Evolutionary conservation across 2,797 vertebrate genomes (phyloP).

Genomic region (Lycodopsis pacificus): DNA sequence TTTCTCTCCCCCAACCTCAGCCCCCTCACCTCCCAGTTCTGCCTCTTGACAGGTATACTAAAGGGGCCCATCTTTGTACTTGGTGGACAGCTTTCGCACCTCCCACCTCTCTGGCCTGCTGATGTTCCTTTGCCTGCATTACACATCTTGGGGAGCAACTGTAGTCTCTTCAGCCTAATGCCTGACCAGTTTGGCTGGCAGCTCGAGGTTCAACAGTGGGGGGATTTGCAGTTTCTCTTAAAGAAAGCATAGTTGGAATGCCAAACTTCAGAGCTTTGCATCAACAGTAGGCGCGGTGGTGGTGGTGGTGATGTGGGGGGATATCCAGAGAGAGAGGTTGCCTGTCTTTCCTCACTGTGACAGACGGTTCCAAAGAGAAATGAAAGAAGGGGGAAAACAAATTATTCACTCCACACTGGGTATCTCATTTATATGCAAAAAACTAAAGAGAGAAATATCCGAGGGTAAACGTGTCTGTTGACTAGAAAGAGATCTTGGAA

Average conservation of each 20-base stretch:
- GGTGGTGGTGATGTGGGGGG: slow-evolving; percentile 44
- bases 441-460: slow-evolving; percentile 53
- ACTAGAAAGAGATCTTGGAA: slow-evolving; percentile 35
- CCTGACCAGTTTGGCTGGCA: slow-evolving; percentile 64
- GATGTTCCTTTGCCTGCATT: slow-evolving; percentile 52
- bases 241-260: slow-evolving; percentile 84
- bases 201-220: slow-evolving; percentile 64
- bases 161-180: slow-evolving; percentile 56
- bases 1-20: slow-evolving; percentile 37
- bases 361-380: slow-evolving; percentile 72
- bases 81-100: slow-evolving; percentile 37
- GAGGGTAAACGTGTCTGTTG: slow-evolving; percentile 50
- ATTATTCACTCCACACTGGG: slow-evolving; percentile 76
- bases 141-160: slow-evolving; percentile 36
- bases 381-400: slow-evolving; percentile 61
- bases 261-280: slow-evolving; percentile 76
- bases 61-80: slow-evolving; percentile 54
- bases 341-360: slow-evolving; percentile 77
- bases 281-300: slow-evolving; percentile 64
- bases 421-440: slow-evolving; percentile 74
- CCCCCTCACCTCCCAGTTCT: slow-evolving; percentile 62
- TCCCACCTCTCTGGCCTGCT: slow-evolving; percentile 39
- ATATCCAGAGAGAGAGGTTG: slow-evolving; percentile 68
- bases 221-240: slow-evolving; percentile 73
- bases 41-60: slow-evolving; percentile 75